Conservation (phyloP, 2,888 invertebrate genomes). For the Helleia helle region DNA sequence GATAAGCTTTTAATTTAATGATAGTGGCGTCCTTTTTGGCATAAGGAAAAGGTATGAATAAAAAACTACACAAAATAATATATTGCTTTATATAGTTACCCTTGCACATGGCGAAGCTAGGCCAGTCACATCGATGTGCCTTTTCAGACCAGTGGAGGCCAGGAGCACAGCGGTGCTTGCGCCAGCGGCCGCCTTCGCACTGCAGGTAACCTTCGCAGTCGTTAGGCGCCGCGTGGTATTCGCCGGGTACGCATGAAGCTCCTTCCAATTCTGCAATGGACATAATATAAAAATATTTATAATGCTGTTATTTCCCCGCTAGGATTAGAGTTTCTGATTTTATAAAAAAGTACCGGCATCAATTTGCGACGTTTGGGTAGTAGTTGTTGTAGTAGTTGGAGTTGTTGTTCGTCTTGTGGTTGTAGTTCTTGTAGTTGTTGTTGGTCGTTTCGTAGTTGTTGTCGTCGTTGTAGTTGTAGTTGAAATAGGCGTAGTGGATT, state of each 20-base stretch:
- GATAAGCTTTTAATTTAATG: too few species aligned
- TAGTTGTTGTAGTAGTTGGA: constrained; percentile 28
- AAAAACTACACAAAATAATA: too few species aligned
- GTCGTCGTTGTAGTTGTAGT: constrained; percentile 34
- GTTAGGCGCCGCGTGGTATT: constrained; percentile 74
- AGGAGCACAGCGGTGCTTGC: constrained; percentile 83
- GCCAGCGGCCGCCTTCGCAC: constrained; percentile 82
- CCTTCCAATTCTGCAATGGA: constrained; percentile 69
- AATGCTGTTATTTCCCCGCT: too few species aligned
- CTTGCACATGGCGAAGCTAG: constrained; percentile 79
- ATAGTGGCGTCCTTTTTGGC: too few species aligned
- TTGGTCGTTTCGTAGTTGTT: constrained; percentile 24
- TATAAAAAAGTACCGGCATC: constrained; percentile 30
- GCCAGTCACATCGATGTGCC: constrained; percentile 86
- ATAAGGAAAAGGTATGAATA: too few species aligned
- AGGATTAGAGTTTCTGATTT: too few species aligned
- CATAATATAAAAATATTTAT: too few species aligned
- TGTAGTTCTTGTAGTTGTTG: constrained; percentile 27
- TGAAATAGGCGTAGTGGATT: constrained; percentile 32
- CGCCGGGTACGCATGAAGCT: constrained; percentile 47
- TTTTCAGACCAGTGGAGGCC: constrained; percentile 86
- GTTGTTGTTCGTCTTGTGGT: constrained; percentile 28
- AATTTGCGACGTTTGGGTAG: constrained; percentile 21
- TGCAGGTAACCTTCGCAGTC: constrained; percentile 86
- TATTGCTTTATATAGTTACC: too few species aligned